These are phyloP conservation scores for Oreortyx pictus DNA, from an alignment of 2,797 vertebrate species.

Conservation along the genomic window DNA sequence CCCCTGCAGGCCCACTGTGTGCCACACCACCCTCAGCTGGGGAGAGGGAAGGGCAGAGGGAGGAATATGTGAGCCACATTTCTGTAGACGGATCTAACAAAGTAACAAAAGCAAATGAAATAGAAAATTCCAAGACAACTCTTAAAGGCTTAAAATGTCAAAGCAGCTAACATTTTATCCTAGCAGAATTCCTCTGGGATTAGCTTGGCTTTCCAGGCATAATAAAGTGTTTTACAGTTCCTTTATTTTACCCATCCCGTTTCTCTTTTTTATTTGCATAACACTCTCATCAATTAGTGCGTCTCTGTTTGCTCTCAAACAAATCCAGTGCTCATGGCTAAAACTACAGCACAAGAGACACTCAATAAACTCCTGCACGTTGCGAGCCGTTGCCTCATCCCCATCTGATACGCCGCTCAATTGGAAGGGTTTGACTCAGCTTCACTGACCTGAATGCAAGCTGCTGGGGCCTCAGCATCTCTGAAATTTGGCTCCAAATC, in stretches of 20 bases:
- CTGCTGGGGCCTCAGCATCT: not conserved
- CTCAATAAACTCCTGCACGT: slow-evolving; percentile 1
- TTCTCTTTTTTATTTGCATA: slow-evolving; percentile 61
- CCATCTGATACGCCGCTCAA: not conserved
- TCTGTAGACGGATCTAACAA: slow-evolving; percentile 33
- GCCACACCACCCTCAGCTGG: slow-evolving; percentile 5
- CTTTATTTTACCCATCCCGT: slow-evolving; percentile 55
- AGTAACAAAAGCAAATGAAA: slow-evolving; percentile 50
- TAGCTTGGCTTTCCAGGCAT: slow-evolving; percentile 74
- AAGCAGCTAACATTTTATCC: slow-evolving; percentile 69
- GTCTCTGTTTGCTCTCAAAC: slow-evolving; percentile 69
- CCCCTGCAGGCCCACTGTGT: slow-evolving; percentile 8
- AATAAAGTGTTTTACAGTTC: slow-evolving; percentile 67
- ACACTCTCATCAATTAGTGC: slow-evolving; percentile 63
- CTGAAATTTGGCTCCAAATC: slow-evolving; percentile 51
- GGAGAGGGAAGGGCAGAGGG: not conserved
- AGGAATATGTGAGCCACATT: slow-evolving; percentile 42
- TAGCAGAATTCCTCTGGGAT: slow-evolving; percentile 66
- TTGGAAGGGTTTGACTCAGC: not conserved
- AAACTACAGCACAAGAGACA: not conserved
- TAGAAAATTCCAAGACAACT: slow-evolving; percentile 74
- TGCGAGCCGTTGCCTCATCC: not conserved
- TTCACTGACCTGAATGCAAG: slow-evolving; percentile 42
- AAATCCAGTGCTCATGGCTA: slow-evolving; percentile 42
- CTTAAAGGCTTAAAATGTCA: slow-evolving; percentile 74